Base-by-base conservation (phyloP, 2,888 invertebrate species). In the Busseola fusca region DNA sequence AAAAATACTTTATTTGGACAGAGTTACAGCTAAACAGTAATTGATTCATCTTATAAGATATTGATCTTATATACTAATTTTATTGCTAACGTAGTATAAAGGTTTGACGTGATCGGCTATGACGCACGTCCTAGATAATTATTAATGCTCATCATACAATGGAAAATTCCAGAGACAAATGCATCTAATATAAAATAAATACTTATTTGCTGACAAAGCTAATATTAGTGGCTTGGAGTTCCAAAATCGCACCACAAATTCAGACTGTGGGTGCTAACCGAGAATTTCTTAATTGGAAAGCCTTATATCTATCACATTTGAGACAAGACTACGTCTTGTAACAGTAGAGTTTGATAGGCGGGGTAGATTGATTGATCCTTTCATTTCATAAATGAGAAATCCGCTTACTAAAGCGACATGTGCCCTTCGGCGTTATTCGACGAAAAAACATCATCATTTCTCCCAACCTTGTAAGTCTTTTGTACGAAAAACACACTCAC, bases 321-420 rank as follows among this genome's bases (percentile, higher is more conserved):
- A 30, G 21, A 30, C 63, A 63, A 30, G 30, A n/a, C 10, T n/a
- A n/a, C 5, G 5, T 54, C 16, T 54, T 42, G 9, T 30, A 10
- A 16, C 25, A 16, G 5, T 1, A 18, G 34, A 37, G 50, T 52
- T 37, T 27, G 14, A 54, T 18, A 45, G 48, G 25, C 37, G 40
- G 66, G 3, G 42, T 7, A 48, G 30, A 74, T 48, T 48, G 48
- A 72, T 72, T 48, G 65, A 65, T 74, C 21, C 21, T 74, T 30
- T 72, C 30, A 54, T 69, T 42, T 54, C 16, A 74, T 50, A 50
- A 50, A 57, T 57, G 67, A 57, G 21, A 50, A 57, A 40, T 40
- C 45, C 37, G 14, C 37, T 60, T 18, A 40, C 30, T 54, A 54
- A 60, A 68, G 45, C 21, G 65, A 58, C 42, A 42, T n/a, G 57